phyloP scores from a whole-genome alignment of 2,888 invertebrate genomes.

The Podotricha telesiphe region DNA sequence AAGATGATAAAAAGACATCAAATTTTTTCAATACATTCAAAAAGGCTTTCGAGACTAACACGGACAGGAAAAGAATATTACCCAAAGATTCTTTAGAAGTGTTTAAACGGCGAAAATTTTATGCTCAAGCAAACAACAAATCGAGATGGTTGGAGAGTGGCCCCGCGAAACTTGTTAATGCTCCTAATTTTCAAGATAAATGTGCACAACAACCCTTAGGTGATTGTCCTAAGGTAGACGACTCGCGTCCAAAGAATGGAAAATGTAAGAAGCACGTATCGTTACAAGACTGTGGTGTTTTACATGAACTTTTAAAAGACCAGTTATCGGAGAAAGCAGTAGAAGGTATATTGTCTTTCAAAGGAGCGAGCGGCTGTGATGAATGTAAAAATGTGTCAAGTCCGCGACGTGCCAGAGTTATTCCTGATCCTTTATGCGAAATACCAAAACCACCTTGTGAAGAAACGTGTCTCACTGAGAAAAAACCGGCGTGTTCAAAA shows the following conservation, averaged over 20 bases:
- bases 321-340: conserved; percentile 40
- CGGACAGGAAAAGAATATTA: conserved; percentile 48
- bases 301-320: conserved; percentile 43
- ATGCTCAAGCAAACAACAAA: conserved; percentile 56
- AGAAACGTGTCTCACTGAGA: conserved; percentile 45
- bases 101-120: conserved; percentile 60
- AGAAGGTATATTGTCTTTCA: conserved; percentile 55
- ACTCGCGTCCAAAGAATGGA: conserved; percentile 18
- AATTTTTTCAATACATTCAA: conserved; percentile 52
- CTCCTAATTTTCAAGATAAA: conserved; percentile 51
- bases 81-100: conserved; percentile 75
- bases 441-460: conserved; percentile 51
- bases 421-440: conserved; percentile 45
- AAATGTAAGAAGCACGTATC: conserved; percentile 56
- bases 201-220: conserved; percentile 44
- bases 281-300: conserved; percentile 53
- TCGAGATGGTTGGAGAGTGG: conserved; percentile 53
- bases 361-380: conserved; percentile 50
- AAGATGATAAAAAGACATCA: conserved; percentile 40
- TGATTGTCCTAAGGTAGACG: conserved; percentile 42
- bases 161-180: conserved; percentile 34
- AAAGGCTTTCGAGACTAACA: conserved; percentile 35
- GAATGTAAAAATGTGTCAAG: conserved; percentile 44
- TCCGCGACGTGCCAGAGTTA: conserved; percentile 50
- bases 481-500: conserved; percentile 49